Base-by-base conservation (phyloP, 2,113 vertebrate genomes). In the Ariopsis seemanni region DNA sequence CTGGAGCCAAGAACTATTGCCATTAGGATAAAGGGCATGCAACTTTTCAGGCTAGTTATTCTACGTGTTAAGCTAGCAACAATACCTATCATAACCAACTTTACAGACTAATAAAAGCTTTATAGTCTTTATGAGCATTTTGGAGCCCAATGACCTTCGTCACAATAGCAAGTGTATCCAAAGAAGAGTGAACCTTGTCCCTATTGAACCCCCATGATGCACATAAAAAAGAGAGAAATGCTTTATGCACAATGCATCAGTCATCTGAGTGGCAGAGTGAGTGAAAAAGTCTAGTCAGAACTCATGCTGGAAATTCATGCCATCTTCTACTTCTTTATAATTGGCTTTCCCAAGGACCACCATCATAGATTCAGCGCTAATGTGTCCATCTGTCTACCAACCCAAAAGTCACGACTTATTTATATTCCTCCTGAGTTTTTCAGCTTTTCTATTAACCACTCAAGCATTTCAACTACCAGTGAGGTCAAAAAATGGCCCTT, bases 21-120 rank as follows among this genome's bases (percentile, higher is more conserved):
- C 50, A 53, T 60, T 84, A 78, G 22, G 10, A 65, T 78, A 85
- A 88, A 88, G 42, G 83, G 82, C 57, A 65, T 50, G 82, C 34
- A 57, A 22, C 80, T 63, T 82, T 85, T 75, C 42, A 82, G n/a
- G 17, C 10, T 27, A 34, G 71, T 50, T 55, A 7, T n/a, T 62
- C 27, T 84, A 62, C 62, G n/a, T 63, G 20, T n/a, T 57, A 7
- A 67, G 27, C 22, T 79, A 69, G 52, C 30, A 63, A 79, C 62
- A 84, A 42, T 27, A 27, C 52, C 53, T 60, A 71, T 22, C 7
- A 77, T 34, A 62, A 77, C 55, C n/a, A n/a, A 4, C 5, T 53
- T 77, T 52, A 77, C 14, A 77, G 25, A 53, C 25, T 77, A 53
- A 55, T 53, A 30, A 0, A 57, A 53, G 77, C 77, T 52, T 75